Evolutionary conservation across 2,113 vertebrate genomes (phyloP).

Genomic region (Callospermophilus lateralis): DNA sequence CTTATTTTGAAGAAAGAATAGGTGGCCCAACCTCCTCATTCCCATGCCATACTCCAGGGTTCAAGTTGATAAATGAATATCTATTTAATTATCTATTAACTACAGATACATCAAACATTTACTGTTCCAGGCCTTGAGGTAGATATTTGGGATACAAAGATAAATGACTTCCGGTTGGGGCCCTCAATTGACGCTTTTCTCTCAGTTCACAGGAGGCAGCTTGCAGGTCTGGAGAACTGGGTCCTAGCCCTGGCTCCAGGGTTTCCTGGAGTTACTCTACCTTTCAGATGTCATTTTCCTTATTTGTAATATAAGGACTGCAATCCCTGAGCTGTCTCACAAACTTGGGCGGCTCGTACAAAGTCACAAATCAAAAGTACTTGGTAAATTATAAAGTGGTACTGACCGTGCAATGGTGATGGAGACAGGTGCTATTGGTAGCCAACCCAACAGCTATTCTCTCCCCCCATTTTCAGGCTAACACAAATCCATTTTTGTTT

Average conservation of each 20-base stretch:
- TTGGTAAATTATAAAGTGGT: neutral
- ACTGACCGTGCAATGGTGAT: neutral
- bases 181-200: neutral
- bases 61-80: slow-evolving; percentile 16
- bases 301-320: neutral
- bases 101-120: neutral
- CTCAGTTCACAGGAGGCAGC: neutral
- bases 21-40: neutral
- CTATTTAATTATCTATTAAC: neutral
- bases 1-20: neutral
- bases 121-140: neutral
- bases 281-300: neutral
- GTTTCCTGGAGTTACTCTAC: neutral
- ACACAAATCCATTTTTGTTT: neutral
- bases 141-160: neutral
- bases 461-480: neutral
- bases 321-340: neutral
- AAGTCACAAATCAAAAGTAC: neutral
- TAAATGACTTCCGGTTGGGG: neutral
- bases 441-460: neutral
- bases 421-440: neutral
- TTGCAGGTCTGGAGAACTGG: neutral
- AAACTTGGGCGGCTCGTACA: neutral
- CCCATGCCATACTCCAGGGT: neutral
- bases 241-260: neutral